phyloP scores from a whole-genome alignment of 2,888 invertebrate species.

The Unio pictorum region DNA sequence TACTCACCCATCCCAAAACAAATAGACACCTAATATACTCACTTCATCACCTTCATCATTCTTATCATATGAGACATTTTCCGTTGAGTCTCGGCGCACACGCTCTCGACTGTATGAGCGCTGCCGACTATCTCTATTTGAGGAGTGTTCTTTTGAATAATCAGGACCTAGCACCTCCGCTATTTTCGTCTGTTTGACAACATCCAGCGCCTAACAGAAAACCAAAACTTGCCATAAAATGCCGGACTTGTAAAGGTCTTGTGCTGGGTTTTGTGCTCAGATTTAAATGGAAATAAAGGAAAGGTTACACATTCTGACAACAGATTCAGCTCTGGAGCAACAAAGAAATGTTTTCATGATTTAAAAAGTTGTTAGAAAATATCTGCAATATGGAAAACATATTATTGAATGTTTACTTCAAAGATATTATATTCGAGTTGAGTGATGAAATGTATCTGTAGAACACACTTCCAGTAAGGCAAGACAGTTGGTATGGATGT shows the following conservation, averaged over 20 bases:
- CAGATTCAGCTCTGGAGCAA: no score
- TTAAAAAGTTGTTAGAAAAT: no score
- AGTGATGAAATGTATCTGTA: no score
- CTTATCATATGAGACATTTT: constrained; percentile 78
- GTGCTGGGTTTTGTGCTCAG: constrained; percentile 2
- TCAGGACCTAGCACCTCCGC: constrained; percentile 80
- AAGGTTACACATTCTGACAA: no score
- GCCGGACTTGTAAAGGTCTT: constrained; percentile 21
- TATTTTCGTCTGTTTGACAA: constrained; percentile 92
- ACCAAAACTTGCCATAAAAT: constrained; percentile 47
- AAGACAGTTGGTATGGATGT: no score
- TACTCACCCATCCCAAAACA: constrained; percentile 55
- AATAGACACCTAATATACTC: constrained; percentile 71
- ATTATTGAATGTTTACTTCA: no score
- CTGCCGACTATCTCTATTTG: constrained; percentile 63
- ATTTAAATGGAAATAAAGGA: no score
- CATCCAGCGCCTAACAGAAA: constrained; percentile 84
- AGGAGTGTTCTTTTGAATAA: constrained; percentile 57
- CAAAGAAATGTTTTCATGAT: no score
- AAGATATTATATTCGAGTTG: no score
- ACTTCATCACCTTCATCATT: constrained; percentile 80
- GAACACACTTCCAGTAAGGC: no score
- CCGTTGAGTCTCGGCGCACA: constrained; percentile 76
- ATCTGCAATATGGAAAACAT: no score
- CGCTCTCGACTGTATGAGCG: constrained; percentile 76